Conservation (phyloP, 2,797 vertebrate genomes). For the Enteromius unitaeniatus region DNA sequence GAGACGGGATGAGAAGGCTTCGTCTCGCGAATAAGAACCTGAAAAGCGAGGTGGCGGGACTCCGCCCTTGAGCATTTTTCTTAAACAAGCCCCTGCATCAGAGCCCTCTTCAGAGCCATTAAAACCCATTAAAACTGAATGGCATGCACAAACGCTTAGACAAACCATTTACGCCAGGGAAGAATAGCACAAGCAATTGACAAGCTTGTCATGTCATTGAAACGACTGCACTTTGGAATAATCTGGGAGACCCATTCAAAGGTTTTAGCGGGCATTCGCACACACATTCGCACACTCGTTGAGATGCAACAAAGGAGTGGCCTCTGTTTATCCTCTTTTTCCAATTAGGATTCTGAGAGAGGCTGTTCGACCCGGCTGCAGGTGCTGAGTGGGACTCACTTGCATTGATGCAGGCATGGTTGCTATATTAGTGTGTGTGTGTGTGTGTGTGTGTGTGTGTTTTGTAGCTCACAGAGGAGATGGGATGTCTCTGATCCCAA, state of each 20-base stretch:
- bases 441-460: conserved; percentile 17
- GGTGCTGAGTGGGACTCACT: conserved; percentile 36
- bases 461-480: conserved; percentile 22
- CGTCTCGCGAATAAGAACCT: not conserved
- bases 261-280: conserved; percentile 7
- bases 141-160: conserved; percentile 48
- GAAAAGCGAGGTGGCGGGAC: conserved; percentile 43
- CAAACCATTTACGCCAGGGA: conserved; percentile 45
- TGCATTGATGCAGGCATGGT: conserved; percentile 28
- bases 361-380: conserved; percentile 17
- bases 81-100: conserved; percentile 60
- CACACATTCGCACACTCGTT: conserved; percentile 11
- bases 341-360: conserved; percentile 47
- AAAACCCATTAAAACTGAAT: conserved; percentile 61
- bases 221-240: conserved; percentile 48
- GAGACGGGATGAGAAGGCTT: conserved; percentile 36
- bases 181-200: conserved; percentile 46
- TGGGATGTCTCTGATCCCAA: not conserved
- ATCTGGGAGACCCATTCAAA: conserved; percentile 45
- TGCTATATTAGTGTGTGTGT: conserved; percentile 24
- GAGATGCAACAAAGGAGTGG: conserved; percentile 30
- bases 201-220: conserved; percentile 57
- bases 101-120: conserved; percentile 62
- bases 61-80: conserved; percentile 58
- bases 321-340: conserved; percentile 41